Conservation (phyloP, 2,797 vertebrate genomes). For the Rousettus madagascariensis region DNA sequence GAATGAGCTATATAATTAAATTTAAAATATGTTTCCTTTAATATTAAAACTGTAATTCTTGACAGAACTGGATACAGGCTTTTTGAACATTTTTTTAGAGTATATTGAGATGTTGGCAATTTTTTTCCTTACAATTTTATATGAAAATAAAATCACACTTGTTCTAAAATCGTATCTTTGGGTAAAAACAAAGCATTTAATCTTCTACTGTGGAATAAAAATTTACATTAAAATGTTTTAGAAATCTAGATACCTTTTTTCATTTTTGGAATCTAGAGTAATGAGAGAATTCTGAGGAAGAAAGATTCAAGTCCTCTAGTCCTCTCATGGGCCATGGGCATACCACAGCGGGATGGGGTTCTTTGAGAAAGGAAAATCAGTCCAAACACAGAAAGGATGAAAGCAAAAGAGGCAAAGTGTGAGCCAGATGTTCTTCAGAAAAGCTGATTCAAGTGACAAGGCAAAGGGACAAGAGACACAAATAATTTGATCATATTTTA, state of each 20-base stretch:
- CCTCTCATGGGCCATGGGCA: background rate
- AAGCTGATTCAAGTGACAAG: background rate
- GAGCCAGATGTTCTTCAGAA: background rate
- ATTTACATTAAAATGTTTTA: conserved; percentile 24
- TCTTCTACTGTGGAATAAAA: background rate
- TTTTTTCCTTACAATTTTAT: conserved; percentile 34
- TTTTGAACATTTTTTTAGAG: conserved; percentile 1
- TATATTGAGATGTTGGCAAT: background rate
- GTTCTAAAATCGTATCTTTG: background rate
- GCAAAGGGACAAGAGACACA: background rate
- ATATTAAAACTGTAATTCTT: conserved; percentile 34
- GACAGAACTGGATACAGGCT: background rate
- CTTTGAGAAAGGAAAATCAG: background rate
- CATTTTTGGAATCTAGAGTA: background rate
- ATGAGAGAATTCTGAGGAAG: background rate
- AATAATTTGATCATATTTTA: background rate
- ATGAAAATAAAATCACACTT: background rate
- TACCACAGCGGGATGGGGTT: fast-evolving
- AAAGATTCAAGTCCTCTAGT: background rate
- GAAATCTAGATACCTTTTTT: background rate
- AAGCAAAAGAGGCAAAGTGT: background rate
- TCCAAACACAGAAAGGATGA: background rate
- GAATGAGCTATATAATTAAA: background rate
- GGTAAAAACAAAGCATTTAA: background rate
- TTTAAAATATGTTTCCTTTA: conserved; percentile 51